Base-by-base conservation (phyloP, 1,140 invertebrate species). In the Ostrea denselamellosa region DNA sequence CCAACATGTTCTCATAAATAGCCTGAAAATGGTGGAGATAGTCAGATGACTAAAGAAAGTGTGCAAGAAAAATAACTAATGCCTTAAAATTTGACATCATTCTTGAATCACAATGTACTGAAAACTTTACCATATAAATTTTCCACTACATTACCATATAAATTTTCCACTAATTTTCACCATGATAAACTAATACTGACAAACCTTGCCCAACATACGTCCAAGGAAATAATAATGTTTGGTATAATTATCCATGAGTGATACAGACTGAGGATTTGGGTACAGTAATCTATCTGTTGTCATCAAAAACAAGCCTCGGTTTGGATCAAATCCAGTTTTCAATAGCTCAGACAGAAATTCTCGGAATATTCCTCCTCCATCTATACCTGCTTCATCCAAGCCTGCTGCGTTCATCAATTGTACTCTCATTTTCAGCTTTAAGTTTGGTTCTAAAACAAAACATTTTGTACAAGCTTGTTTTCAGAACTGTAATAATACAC, bases 151-250 rank as follows among this genome's bases (percentile, higher is more conserved):
- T 58, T 19, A 14, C 56, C 56, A 19, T 17, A 12, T 58, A 58
- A 58, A 56, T 19, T 19, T 5, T 58, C 14, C 56, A 58, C 4
- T 58, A 17, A 58, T 5, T 17, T 58, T 58, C 19, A 58, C 14
- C 54, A 56, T 0, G 3, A 17, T 58, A 3, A 58, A 58, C 5
- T 58, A 0, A 28, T 28, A 22, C 10, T 28, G 71, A 28, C 17
- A 91, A 94, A 97, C 97, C 96, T 99, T 99, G 65, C 98, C 99
- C 7, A 99, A 95, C 94, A 99, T 98, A 83, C 98, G 95, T 12
- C 98, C 99, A 87, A 99, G 97, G 93, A 99, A 99, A 94, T 97
- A 99, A 94, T 98, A 99, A 95, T 99, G 99, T 91, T 97, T 97
- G 0, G 96, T 96, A 94, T 97, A 99, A 93, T 99, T 97, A 8